Conservation (phyloP, 2,113 vertebrate genomes). For the Numida meleagris region DNA sequence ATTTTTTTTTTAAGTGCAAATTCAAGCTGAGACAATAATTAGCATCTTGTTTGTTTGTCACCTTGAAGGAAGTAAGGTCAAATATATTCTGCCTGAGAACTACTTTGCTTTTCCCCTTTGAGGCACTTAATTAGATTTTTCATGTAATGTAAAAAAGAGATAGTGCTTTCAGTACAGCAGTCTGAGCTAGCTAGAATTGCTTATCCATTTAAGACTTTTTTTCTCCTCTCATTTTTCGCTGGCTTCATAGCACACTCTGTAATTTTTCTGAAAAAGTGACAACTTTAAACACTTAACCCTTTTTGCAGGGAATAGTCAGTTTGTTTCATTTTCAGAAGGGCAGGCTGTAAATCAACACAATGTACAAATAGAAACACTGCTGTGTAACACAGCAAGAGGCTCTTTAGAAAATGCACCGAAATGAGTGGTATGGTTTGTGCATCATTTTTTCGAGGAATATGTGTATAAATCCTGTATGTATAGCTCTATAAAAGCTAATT, state of each 20-base stretch:
- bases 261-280: not conserved
- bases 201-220: not conserved
- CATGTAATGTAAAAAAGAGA: not conserved
- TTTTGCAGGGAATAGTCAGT: not conserved
- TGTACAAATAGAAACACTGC: not conserved
- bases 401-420: not conserved
- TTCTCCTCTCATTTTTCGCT: not conserved
- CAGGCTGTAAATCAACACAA: not conserved
- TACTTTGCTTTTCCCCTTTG: constrained; percentile 19
- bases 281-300: constrained; percentile 9
- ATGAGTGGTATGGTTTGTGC: not conserved
- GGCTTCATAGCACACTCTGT: not conserved
- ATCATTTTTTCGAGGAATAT: fast-evolving
- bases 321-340: not conserved
- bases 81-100: constrained; percentile 6
- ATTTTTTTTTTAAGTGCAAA: not conserved
- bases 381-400: not conserved
- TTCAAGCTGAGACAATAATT: constrained; percentile 55
- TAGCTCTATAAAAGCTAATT: not conserved
- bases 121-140: constrained; percentile 48
- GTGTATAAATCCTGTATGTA: not conserved
- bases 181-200: not conserved
- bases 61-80: constrained; percentile 44
- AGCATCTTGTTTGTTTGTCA: constrained; percentile 39
- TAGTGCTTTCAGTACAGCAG: not conserved